Evolutionary conservation across 2,113 vertebrate species (phyloP), one percentile per base, ranked within the genome.

Genomic region (Bolborhynchus lineola): DNA sequence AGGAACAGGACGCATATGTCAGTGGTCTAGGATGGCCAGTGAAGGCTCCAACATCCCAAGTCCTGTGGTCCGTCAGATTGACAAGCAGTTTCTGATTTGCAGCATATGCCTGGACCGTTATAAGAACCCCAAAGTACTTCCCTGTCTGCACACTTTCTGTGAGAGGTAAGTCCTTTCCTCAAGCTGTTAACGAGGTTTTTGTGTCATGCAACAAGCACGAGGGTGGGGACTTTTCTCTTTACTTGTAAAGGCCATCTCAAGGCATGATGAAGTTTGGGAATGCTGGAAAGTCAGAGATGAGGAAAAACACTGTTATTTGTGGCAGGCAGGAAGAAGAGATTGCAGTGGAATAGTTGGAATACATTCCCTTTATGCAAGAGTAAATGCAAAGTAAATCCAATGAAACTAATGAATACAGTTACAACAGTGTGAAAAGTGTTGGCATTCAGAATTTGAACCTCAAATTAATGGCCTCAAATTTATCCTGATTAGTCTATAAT

Each of bases 91-190:
- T 99, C 96, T 99, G 98, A 99, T 99, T 97, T 99, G 99, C 97
- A 99, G 99, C 98, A 99, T 99, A 98, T 99, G 99, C 98, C 98
- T 99, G 98, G 99, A 99, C 97, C 99, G 99, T 97, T 99, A 99
- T 98, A 98, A 99, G 97, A 99, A 99, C 90, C 99, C 99, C 95
- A 99, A 99, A 98, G 99, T 99, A 33, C 98, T 99, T 92, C 99
- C 99, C 95, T 99, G 99, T 92, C 98, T 99, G 89, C 99, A 99
- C 96, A 99, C 99, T 96, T 99, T 99, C 97, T 99, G 99, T 97
- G 98, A 99, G 97, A 99, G 98, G 99, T 99, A 96, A 98, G 98
- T 83, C 25, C 31, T 90, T 77, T 71, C 29, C 49, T 75, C 18
- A 1, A 14, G 33, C 33, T 71, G 41, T 6, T 55, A 49, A 50